Base-by-base conservation (phyloP, 2,797 vertebrate species). In the Etheostoma nigrum region DNA sequence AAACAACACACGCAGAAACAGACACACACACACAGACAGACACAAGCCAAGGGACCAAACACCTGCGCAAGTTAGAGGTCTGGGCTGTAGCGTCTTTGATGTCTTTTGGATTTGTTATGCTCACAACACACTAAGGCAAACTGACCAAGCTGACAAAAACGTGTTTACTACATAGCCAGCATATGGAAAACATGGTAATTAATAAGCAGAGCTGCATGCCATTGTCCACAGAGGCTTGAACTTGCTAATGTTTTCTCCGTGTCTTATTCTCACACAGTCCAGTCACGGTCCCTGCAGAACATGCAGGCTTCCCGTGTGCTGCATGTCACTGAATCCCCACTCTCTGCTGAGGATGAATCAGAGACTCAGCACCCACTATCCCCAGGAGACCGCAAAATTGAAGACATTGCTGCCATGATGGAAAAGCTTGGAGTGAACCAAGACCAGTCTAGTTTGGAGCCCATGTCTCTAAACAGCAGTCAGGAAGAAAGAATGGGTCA, bases 201-300 rank as follows among this genome's bases (percentile, higher is more conserved):
- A 81, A 15, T 44, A 63, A 72, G 21, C 40, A 23, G 23, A 66
- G n/a, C 55, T 55, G 18, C 4, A 55, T 52, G 6, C 6, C 30
- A 30, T 30, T 30, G 30, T 42, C 51, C 36, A 27, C 49, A 62
- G 44, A 68, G 47, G 16, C 27, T 76, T 81, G 9, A 75, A 67
- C 42, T 74, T 25, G 60, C 74, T 45, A 60, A 13, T 48, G 19
- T 70, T 57, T 54, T 33, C 33, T 58, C 60, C 53, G 7, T 73
- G 16, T 77, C 92, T 92, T 82, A 91, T 94, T 79, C 57, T 67
- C 73, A 49, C 72, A 45, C 89, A 95, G 95, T 95, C 83, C 95
- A 95, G 83, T 95, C 95, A 67, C 91, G 94, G 64, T 94, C 95
- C 45, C 89, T 96, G 84, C 94, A 94, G 85, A 92, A 94, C 89